These are phyloP conservation scores for Leucoma salicis DNA, from an alignment of 2,888 invertebrate species.

Conservation along the genomic window DNA sequence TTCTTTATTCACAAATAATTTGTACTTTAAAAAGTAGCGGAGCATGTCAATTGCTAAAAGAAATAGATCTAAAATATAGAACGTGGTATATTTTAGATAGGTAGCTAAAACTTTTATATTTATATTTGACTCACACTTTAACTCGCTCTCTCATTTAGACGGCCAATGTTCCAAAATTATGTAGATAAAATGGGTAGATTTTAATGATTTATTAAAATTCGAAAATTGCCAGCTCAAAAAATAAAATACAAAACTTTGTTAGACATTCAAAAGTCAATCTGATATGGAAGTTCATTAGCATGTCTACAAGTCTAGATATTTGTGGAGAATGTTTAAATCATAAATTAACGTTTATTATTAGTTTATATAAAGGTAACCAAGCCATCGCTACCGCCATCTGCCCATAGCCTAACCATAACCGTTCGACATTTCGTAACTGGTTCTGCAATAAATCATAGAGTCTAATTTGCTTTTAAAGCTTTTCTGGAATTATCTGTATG, in stretches of 20 bases:
- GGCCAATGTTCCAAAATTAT: not conserved
- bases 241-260: not conserved
- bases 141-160: not conserved
- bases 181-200: too few relatives aligned
- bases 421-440: conserved; percentile 65
- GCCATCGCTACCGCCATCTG: conserved; percentile 2
- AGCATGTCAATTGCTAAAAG: too few relatives aligned
- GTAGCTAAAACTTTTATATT: not conserved
- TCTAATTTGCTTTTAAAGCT: conserved; percentile 82
- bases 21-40: too few relatives aligned
- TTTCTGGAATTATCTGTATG: conserved; percentile 73
- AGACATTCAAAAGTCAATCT: not conserved
- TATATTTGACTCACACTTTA: not conserved
- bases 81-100: too few relatives aligned
- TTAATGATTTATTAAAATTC: not conserved
- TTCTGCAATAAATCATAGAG: conserved; percentile 75
- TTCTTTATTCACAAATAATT: too few relatives aligned
- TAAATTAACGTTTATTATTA: not conserved
- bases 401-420: conserved; percentile 37
- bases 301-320: not conserved
- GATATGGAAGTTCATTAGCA: not conserved
- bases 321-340: not conserved
- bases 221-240: not conserved
- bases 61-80: too few relatives aligned
- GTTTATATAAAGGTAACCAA: not conserved